Conservation (phyloP, 2,888 invertebrate genomes). For the Xylophagus ater region DNA sequence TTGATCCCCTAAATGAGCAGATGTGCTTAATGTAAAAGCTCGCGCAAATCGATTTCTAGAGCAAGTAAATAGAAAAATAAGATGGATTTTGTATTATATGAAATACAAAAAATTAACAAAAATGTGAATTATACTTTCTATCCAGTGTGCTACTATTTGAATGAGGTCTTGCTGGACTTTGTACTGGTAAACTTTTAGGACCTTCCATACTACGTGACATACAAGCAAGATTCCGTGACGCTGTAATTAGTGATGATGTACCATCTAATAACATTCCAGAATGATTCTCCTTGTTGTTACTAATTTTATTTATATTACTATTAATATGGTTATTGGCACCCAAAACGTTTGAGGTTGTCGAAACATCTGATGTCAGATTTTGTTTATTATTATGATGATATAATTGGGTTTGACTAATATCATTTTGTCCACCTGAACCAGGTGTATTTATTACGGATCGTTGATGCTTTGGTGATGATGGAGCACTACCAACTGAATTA, state of each 20-base stretch:
- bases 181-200: constrained; percentile 43
- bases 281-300: constrained; percentile 22
- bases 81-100: not conserved
- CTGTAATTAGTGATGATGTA: constrained; percentile 5
- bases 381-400: constrained; percentile 15
- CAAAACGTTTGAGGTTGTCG: too few relatives aligned
- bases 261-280: constrained; percentile 20
- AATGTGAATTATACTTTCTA: constrained; percentile 39
- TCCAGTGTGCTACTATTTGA: constrained; percentile 43
- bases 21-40: constrained; percentile 45
- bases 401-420: constrained; percentile 8
- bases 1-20: constrained; percentile 39
- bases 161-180: constrained; percentile 37
- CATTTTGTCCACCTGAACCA: constrained; percentile 22
- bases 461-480: constrained; percentile 44
- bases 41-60: constrained; percentile 52
- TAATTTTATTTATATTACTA: too few relatives aligned
- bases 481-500: constrained; percentile 49
- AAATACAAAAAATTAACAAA: not conserved
- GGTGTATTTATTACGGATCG: constrained; percentile 40
- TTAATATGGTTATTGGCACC: constrained; percentile 13
- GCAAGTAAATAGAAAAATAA: constrained; percentile 11
- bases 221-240: constrained; percentile 31
- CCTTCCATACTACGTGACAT: constrained; percentile 53
- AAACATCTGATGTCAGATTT: too few relatives aligned